Conservation (phyloP, 2,113 vertebrate species). For the Varanus salvator region DNA sequence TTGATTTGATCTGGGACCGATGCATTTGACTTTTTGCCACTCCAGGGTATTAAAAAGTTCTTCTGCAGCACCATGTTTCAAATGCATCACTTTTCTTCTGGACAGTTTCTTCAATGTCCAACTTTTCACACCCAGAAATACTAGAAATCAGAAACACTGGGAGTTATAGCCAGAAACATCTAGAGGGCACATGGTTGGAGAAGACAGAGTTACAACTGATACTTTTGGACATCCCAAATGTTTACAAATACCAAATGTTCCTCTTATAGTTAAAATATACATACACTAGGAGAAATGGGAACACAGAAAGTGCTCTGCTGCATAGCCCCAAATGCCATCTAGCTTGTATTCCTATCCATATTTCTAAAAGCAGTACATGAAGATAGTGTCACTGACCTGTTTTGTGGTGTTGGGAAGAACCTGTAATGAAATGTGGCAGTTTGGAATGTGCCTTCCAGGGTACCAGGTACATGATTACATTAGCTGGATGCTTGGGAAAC, state of each 20-base stretch:
- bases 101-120: too few relatives aligned
- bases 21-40: too few relatives aligned
- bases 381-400: neutral
- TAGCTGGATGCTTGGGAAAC: neutral
- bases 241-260: neutral
- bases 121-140: too few relatives aligned
- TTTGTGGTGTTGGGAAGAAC: neutral
- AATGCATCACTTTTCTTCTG: too few relatives aligned
- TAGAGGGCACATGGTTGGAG: too few relatives aligned
- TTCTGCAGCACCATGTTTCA: too few relatives aligned
- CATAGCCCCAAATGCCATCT: neutral
- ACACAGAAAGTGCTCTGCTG: neutral
- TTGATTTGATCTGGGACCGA: too few relatives aligned
- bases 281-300: neutral
- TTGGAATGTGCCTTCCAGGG: neutral
- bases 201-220: too few relatives aligned
- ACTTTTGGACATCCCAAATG: neutral
- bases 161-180: too few relatives aligned
- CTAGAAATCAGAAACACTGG: too few relatives aligned
- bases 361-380: neutral
- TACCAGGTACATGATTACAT: neutral
- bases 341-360: neutral
- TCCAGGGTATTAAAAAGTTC: too few relatives aligned
- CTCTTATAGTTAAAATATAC: neutral
- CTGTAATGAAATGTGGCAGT: neutral